Conservation (phyloP, 1,140 invertebrate genomes). For the Pseudomyrmex sp. region DNA sequence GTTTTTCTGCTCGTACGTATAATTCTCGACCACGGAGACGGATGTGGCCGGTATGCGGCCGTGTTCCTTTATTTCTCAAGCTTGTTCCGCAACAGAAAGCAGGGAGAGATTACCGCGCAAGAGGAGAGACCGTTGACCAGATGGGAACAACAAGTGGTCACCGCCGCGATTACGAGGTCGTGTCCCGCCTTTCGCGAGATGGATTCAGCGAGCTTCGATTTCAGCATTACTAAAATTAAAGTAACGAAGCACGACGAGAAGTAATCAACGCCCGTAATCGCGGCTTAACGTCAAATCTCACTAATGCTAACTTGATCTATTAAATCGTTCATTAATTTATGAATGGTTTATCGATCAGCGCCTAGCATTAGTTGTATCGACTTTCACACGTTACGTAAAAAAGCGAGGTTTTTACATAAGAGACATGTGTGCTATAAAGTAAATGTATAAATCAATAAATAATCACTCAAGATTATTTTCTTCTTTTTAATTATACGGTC, state of each 20-base stretch:
- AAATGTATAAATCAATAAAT: too few relatives aligned
- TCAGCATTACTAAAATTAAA: neutral
- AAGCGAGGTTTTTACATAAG: too few relatives aligned
- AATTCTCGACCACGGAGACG: conserved; percentile 55
- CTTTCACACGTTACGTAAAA: neutral
- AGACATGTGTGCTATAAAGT: too few relatives aligned
- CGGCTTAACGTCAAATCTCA: conserved; percentile 34
- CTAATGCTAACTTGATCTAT: conserved; percentile 43
- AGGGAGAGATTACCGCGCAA: conserved; percentile 49
- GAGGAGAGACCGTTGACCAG: conserved; percentile 55
- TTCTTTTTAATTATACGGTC: neutral
- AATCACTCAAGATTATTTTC: too few relatives aligned
- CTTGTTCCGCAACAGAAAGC: conserved; percentile 39
- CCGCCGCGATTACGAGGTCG: conserved; percentile 50
- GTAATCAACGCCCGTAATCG: conserved; percentile 1
- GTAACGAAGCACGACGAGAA: conserved; percentile 8
- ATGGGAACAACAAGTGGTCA: conserved; percentile 61
- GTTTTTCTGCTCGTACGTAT: conserved; percentile 51
- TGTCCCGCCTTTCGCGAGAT: conserved; percentile 47
- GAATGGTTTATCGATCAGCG: neutral
- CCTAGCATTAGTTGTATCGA: neutral
- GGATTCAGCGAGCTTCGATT: conserved; percentile 42
- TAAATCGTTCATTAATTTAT: conserved; percentile 45
- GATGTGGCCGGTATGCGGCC: conserved; percentile 53
- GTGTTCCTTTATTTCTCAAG: conserved; percentile 52